Percentiles rank a stretch among this genome's conserved stretches.
These are phyloP conservation scores for Pampus argenteus DNA, from an alignment of 2,797 vertebrate species.

Conservation along the genomic window DNA sequence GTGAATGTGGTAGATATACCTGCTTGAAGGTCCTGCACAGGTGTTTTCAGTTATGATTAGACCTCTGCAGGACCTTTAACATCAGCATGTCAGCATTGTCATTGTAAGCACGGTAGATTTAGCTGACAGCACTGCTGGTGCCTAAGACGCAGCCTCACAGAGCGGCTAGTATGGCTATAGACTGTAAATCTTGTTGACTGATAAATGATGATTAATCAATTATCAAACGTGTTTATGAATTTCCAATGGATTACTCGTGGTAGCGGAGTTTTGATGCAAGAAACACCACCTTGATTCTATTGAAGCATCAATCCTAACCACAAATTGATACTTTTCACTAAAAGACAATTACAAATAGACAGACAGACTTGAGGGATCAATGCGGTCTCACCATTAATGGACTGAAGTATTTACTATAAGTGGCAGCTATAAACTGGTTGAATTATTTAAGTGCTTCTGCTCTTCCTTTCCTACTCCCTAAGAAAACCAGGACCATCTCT, in stretches of 20 bases:
- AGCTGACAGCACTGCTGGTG: no score
- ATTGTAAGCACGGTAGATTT: no score
- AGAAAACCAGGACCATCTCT: background rate
- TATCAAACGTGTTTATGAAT: background rate
- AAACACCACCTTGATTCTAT: background rate
- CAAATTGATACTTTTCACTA: constrained; percentile 47
- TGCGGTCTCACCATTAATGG: constrained; percentile 46
- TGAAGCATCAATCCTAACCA: constrained; percentile 9
- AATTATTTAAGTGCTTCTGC: constrained; percentile 43
- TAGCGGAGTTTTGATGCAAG: background rate
- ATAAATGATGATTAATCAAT: background rate
- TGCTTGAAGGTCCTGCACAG: no score
- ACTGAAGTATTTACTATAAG: constrained; percentile 54
- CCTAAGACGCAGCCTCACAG: background rate
- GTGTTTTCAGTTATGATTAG: no score
- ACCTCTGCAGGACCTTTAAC: background rate
- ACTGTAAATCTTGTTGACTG: background rate
- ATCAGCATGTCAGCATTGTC: background rate
- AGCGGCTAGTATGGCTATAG: background rate
- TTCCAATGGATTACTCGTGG: background rate
- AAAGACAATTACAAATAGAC: constrained; percentile 55
- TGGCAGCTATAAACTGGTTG: constrained; percentile 35
- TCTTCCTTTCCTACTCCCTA: background rate
- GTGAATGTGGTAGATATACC: no score
- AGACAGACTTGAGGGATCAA: constrained; percentile 53